Evolutionary conservation across 2,888 invertebrate species (phyloP), one percentile per base, ranked within the genome.

Genomic region (Sminthurides aquaticus): DNA sequence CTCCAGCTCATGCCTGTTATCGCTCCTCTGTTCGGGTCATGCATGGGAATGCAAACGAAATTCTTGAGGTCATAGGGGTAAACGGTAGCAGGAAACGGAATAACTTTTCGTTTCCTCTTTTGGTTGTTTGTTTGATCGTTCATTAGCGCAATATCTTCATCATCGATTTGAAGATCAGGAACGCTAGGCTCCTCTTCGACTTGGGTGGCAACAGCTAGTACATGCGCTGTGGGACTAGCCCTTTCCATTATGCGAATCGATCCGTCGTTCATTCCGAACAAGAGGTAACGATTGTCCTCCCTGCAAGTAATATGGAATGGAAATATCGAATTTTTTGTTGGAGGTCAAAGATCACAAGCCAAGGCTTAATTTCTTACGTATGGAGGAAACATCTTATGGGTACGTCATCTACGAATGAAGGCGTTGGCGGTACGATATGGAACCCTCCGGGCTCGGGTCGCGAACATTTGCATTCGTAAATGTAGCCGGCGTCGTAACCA

Each of bases 11-110:
- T 79, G 65, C 81, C 81, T 0, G 85, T 83, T 29, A 91, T 82
- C 18, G 80, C 80, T 5, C 90, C 90, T 28, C 86, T 86, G 64
- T 83, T 82, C 55, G 83, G 83, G 76, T 90, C 89, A 76, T 91
- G 91, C 87, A 90, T 88, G 1, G 87, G 81, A 43, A 88, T 79
- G 49, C 82, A 80, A 80, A 86, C 87, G 75, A 84, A 87, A 75
- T 90, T 86, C 0, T 81, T 78, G 1, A 86, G 77, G 55, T 72
- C 69, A 61, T 72, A 72, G 2, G 72, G 72, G 20, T 60, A 72
- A 24, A 69, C 64, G 1, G 71, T 67, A 2, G 62, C 57, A n/a
- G 67, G 68, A 61, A 72, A 72, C 0, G 69, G 67, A 11, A 43
- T 34, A 11, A 27, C 62, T 66, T 67, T 63, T 43, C 62, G 58